Evolutionary conservation across 2,888 invertebrate genomes (phyloP).

Genomic region (Trichopria drosophilae): DNA sequence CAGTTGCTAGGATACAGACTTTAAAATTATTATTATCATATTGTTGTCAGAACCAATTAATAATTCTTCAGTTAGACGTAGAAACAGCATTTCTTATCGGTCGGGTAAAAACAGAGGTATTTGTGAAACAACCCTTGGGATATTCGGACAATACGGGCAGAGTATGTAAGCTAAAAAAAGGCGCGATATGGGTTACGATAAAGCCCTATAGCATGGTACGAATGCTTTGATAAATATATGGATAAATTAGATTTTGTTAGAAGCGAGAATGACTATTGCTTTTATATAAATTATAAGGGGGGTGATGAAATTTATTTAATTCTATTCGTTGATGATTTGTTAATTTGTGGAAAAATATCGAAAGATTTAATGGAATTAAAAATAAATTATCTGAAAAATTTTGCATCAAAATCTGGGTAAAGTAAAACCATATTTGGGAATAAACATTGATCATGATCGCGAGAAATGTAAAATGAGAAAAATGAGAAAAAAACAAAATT

Average conservation of each 20-base stretch:
- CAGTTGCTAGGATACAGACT: too few species aligned
- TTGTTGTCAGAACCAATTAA: too few species aligned
- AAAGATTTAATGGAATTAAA: slow-evolving; percentile 1
- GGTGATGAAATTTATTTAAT: slow-evolving; percentile 4
- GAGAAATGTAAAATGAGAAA: too few species aligned
- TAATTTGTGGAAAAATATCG: neutral
- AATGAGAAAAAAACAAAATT: too few species aligned
- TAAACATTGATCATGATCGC: too few species aligned
- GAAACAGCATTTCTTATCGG: slow-evolving; percentile 21
- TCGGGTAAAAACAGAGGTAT: slow-evolving; percentile 11
- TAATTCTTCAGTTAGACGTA: too few species aligned
- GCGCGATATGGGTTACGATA: slow-evolving; percentile 15
- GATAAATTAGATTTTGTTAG: slow-evolving; percentile 6
- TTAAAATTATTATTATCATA: too few species aligned
- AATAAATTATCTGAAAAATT: slow-evolving; percentile 1
- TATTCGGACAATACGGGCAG: slow-evolving; percentile 1
- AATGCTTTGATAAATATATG: slow-evolving; percentile 16
- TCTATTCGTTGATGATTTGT: too few species aligned
- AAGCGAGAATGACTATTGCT: slow-evolving; percentile 1
- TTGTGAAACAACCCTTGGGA: slow-evolving; percentile 19
- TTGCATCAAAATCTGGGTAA: too few species aligned
- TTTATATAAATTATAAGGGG: neutral
- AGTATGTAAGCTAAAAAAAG: slow-evolving; percentile 6
- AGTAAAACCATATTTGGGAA: too few species aligned
- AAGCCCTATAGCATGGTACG: slow-evolving; percentile 16